These are phyloP conservation scores for Drosophila paracracens DNA, from an alignment of 2,888 invertebrate species.

Conservation along the genomic window DNA sequence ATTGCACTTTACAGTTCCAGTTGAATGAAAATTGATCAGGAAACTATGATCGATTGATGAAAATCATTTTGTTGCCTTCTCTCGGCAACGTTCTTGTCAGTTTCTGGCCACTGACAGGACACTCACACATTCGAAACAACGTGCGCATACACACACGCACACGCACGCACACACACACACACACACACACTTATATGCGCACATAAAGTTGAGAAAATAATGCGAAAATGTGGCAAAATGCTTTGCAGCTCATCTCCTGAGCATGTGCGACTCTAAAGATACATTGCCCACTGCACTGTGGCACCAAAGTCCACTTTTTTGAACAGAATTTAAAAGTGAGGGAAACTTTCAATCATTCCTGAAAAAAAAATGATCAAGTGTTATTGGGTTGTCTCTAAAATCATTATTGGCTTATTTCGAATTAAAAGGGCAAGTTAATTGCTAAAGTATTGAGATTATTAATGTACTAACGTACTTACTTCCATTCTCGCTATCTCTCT, in stretches of 20 bases:
- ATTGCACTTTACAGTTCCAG: neutral
- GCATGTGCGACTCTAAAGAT: conserved; percentile 36
- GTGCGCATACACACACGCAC: neutral
- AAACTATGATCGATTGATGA: conserved; percentile 22
- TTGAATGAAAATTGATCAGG: neutral
- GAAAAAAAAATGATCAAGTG: neutral
- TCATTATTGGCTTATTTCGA: neutral
- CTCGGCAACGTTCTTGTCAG: neutral
- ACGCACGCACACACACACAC: conserved; percentile 7
- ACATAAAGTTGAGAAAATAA: conserved; percentile 33
- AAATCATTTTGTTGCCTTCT: neutral
- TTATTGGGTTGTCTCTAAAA: neutral
- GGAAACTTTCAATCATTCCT: neutral
- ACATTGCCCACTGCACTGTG: conserved; percentile 9
- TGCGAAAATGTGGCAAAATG: conserved; percentile 62
- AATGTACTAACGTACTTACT: neutral
- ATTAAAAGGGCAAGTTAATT: neutral
- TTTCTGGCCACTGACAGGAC: conserved; percentile 8
- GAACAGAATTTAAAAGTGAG: neutral
- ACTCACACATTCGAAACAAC: neutral
- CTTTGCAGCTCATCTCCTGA: conserved; percentile 58
- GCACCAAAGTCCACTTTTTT: neutral
- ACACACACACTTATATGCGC: neutral
- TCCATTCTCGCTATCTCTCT: neutral
- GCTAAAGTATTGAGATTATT: neutral